Evolutionary conservation across 2,797 vertebrate genomes (phyloP).

Genomic region (Rachycentron canadum): DNA sequence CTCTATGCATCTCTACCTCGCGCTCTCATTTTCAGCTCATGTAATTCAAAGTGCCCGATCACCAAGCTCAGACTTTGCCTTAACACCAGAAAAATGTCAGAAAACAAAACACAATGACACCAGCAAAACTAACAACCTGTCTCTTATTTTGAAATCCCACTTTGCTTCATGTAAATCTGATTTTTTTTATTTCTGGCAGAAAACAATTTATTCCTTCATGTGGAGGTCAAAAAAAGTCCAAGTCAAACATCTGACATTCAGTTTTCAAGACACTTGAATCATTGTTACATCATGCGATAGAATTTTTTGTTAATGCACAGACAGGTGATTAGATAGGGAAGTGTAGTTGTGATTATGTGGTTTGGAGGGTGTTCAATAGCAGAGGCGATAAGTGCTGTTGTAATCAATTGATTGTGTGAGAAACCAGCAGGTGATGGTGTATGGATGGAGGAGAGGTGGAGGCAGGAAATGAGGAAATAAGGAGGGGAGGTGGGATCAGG

Average conservation of each 20-base stretch:
- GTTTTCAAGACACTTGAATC: constrained; percentile 8
- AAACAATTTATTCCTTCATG: neutral
- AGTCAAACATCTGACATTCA: constrained; percentile 2
- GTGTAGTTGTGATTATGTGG: constrained; percentile 62
- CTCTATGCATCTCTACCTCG: constrained; percentile 34
- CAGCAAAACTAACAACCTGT: neutral
- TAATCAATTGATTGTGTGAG: constrained; percentile 77
- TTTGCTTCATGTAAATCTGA: neutral
- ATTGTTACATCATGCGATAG: constrained; percentile 4
- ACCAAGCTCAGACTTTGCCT: constrained; percentile 32
- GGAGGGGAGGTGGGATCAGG: constrained; percentile 24
- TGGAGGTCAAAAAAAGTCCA: constrained; percentile 13
- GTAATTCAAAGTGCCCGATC: constrained; percentile 41
- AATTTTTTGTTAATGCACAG: neutral
- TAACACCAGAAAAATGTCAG: neutral
- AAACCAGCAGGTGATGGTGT: constrained; percentile 68
- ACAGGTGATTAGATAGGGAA: constrained; percentile 26
- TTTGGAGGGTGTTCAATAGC: constrained; percentile 43
- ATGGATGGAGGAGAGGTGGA: constrained; percentile 36
- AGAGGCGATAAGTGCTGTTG: constrained; percentile 58
- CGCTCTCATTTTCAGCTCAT: constrained; percentile 48
- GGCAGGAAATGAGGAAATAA: constrained; percentile 45
- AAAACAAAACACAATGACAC: neutral
- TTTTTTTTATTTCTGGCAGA: neutral
- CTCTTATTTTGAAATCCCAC: constrained; percentile 22